A percentile compares a stretch with the other conserved stretches of the same genome.
Evolutionary conservation across 1,140 invertebrate genomes (phyloP).

Genomic region (Brachionus angularis): DNA sequence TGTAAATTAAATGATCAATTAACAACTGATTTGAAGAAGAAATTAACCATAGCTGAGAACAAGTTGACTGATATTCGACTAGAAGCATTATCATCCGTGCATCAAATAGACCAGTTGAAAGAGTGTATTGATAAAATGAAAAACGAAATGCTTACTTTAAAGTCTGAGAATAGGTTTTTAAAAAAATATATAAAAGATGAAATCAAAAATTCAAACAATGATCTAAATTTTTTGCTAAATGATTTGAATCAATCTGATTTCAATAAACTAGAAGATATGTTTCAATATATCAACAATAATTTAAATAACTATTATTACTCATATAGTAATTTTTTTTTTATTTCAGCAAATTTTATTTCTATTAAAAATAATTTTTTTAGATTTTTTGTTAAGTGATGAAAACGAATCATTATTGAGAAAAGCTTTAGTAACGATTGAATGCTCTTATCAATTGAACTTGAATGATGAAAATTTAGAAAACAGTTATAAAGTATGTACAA

Average conservation of each 20-base stretch:
- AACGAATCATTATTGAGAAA: slow-evolving; percentile 32
- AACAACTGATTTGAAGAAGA: slow-evolving; percentile 82
- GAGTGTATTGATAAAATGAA: slow-evolving; percentile 94
- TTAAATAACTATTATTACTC: slow-evolving; percentile 17
- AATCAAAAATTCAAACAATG: not conserved
- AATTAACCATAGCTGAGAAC: slow-evolving; percentile 88
- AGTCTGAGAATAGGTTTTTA: slow-evolving; percentile 17
- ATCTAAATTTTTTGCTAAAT: not conserved
- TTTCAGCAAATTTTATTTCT: not conserved
- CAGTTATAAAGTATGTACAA: slow-evolving; percentile 19
- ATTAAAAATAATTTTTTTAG: slow-evolving; percentile 8
- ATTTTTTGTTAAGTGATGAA: slow-evolving; percentile 36
- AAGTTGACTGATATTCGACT: slow-evolving; percentile 89
- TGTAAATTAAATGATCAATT: slow-evolving; percentile 49
- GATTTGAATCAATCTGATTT: not conserved
- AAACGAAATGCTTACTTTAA: slow-evolving; percentile 81
- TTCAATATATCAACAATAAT: slow-evolving; percentile 16
- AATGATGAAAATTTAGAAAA: slow-evolving; percentile 1
- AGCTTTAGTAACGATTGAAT: slow-evolving; percentile 39
- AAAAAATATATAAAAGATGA: slow-evolving; percentile 21
- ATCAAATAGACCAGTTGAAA: slow-evolving; percentile 89
- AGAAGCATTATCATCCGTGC: slow-evolving; percentile 88
- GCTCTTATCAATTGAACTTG: slow-evolving; percentile 12
- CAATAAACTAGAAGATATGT: not conserved
- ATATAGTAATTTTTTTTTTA: slow-evolving; percentile 6